Conservation (phyloP, 2,888 invertebrate genomes). For the Parnassius glacialis region DNA sequence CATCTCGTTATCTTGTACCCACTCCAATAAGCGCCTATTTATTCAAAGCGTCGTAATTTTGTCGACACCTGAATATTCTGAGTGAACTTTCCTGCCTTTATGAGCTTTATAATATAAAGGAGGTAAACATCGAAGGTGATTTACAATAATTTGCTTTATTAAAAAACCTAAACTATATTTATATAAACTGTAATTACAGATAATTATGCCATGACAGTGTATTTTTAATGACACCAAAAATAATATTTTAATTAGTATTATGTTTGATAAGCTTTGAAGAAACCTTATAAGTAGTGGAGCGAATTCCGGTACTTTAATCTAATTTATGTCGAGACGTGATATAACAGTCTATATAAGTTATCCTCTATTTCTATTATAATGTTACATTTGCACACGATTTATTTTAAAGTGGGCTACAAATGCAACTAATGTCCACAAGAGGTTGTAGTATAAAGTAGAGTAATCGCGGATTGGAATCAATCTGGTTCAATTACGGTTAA, state of each 20-base stretch:
- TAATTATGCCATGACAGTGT: background rate
- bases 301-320: slow-evolving; percentile 31
- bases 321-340: slow-evolving; percentile 26
- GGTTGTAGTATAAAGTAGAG: background rate
- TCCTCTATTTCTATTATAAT: slow-evolving; percentile 9
- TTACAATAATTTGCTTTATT: slow-evolving; percentile 19
- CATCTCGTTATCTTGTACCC: slow-evolving; percentile 58
- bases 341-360: slow-evolving; percentile 1
- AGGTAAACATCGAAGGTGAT: slow-evolving; percentile 15
- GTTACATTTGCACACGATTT: slow-evolving; percentile 13
- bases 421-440: background rate
- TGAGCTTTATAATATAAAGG: slow-evolving; percentile 13
- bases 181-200: slow-evolving; percentile 11
- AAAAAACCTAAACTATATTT: background rate
- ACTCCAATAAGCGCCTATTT: slow-evolving; percentile 35
- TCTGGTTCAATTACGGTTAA: slow-evolving; percentile 50
- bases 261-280: slow-evolving; percentile 20
- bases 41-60: slow-evolving; percentile 43
- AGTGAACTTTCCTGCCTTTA: slow-evolving; percentile 23
- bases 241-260: slow-evolving; percentile 25
- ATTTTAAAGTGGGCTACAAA: background rate
- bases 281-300: slow-evolving; percentile 25
- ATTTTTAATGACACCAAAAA: slow-evolving; percentile 10
- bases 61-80: slow-evolving; percentile 30
- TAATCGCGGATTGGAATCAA: slow-evolving; percentile 36